These are phyloP conservation scores for Caenorhabditis brenneri DNA, from an alignment of 1,140 invertebrate species.

Conservation along the genomic window DNA sequence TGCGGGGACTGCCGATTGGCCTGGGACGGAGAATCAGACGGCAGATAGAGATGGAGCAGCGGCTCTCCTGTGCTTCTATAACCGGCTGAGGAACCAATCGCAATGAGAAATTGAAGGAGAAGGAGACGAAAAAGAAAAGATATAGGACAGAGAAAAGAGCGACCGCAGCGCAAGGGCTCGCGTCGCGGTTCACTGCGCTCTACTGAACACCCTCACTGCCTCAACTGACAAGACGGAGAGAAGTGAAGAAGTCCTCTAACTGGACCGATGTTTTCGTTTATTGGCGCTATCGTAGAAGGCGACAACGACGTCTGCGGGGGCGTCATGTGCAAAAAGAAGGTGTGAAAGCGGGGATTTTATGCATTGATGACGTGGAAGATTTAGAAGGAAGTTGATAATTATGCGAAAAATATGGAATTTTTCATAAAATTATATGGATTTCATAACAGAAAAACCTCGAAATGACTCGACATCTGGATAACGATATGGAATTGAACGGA, in stretches of 20 bases:
- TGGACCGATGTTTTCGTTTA: constrained; percentile 20
- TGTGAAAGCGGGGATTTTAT: background rate
- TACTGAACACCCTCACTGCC: constrained; percentile 13
- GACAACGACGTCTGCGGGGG: background rate
- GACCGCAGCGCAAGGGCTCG: constrained; percentile 35
- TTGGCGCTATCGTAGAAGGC: constrained; percentile 18
- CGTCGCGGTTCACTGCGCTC: constrained; percentile 41
- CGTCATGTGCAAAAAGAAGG: background rate
- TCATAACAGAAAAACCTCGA: too few relatives aligned
- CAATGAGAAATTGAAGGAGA: background rate
- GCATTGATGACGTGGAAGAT: background rate
- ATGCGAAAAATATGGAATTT: too few relatives aligned
- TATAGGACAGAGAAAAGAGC: constrained; percentile 4
- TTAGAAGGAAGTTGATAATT: too few relatives aligned
- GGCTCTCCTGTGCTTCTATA: constrained; percentile 7
- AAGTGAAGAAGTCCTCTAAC: constrained; percentile 28
- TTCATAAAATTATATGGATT: too few relatives aligned
- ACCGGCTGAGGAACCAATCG: constrained; percentile 17
- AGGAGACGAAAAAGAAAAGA: constrained; percentile 28
- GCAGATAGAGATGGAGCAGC: constrained; percentile 36
- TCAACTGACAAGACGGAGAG: constrained; percentile 2
- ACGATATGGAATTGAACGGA: too few relatives aligned
- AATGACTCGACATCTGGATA: too few relatives aligned
- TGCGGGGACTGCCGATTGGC: constrained; percentile 6
- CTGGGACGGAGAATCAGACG: constrained; percentile 26